Base-by-base conservation (phyloP, 2,113 vertebrate species). In the Erythrocercus mccallii region DNA sequence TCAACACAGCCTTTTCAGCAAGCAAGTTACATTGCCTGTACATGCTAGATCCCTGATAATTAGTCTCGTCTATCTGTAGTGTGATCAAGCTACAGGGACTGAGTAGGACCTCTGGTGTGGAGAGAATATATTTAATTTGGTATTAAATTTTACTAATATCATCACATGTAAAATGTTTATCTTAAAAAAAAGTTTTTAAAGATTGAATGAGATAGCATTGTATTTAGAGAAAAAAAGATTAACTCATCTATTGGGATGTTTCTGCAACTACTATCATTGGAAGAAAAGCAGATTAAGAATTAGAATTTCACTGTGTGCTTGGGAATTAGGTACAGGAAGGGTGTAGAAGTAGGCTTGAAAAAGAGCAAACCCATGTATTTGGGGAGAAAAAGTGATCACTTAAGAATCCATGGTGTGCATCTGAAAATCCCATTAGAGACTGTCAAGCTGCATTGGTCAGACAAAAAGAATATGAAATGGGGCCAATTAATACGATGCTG, bases 381-480 rank as follows among this genome's bases (percentile, higher is more conserved):
- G 97, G 89, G 96, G 93, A 97, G 96, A 97, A 97, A 97, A 97
- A 97, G 95, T 92, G 88, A 97, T 97, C 87, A 96, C 95, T 97
- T 97, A 92, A 96, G 97, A 98, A 97, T 95, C 96, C 96, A 96
- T 96, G 92, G 94, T 97, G 94, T 96, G 92, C 94, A 98, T 97
- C 97, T 96, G 93, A 98, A 96, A 97, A 97, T 96, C 96, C 95
- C 97, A 97, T 98, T 97, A 97, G 95, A 95, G 95, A 92, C 68
- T 97, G 96, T 96, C 95, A 97, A 97, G 94, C 96, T 93, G 94
- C 92, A 97, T 96, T 98, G 97, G 83, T 97, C 97, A 97, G 96
- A 97, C 92, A 97, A 97, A 98, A 94, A 93, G 95, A 96, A 93
- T 84, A 97, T 94, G 87, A 96, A 97, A 96, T 86, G 51, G 71